phyloP scores from a whole-genome alignment of 2,113 vertebrate genomes.

The Synchiropus splendidus region DNA sequence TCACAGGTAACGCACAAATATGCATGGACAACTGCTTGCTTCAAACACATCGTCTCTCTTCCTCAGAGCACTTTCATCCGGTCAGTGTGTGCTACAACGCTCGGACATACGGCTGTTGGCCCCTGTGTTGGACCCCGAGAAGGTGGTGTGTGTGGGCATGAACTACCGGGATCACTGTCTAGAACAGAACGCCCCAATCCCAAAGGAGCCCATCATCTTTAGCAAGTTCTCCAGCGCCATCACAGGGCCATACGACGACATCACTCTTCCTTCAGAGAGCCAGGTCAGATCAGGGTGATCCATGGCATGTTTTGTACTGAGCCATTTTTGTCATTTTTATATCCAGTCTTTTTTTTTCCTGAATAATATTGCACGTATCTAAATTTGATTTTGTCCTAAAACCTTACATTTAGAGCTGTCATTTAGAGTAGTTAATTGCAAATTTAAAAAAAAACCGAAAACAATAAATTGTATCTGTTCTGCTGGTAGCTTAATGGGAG shows the following conservation, averaged over 20 bases:
- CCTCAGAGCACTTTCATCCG: slow-evolving; percentile 67
- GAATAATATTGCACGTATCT: no score
- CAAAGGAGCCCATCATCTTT: slow-evolving; percentile 87
- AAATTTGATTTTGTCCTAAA: no score
- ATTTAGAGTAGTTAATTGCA: no score
- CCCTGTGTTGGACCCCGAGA: slow-evolving; percentile 76
- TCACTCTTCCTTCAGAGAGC: slow-evolving; percentile 73
- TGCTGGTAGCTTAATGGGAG: no score
- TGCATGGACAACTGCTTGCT: background rate
- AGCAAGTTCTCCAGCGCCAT: slow-evolving; percentile 90
- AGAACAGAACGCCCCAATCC: slow-evolving; percentile 77
- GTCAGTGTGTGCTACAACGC: slow-evolving; percentile 57
- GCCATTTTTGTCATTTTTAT: no score
- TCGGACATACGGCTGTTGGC: slow-evolving; percentile 65
- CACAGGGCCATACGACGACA: slow-evolving; percentile 76
- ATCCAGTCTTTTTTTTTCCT: no score
- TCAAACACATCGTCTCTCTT: background rate
- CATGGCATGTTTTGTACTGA: no score
- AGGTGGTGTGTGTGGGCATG: slow-evolving; percentile 89
- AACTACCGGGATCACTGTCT: slow-evolving; percentile 89
- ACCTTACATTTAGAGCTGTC: no score
- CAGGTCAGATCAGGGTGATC: slow-evolving; percentile 48
- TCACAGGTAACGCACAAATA: slow-evolving; percentile 52
- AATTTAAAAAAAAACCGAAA: no score
- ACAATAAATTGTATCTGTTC: no score